Percentiles rank a stretch among this genome's conserved stretches.
These are phyloP conservation scores for Phrynosoma platyrhinos DNA, from an alignment of 2,113 vertebrate genomes.

Conservation along the genomic window DNA sequence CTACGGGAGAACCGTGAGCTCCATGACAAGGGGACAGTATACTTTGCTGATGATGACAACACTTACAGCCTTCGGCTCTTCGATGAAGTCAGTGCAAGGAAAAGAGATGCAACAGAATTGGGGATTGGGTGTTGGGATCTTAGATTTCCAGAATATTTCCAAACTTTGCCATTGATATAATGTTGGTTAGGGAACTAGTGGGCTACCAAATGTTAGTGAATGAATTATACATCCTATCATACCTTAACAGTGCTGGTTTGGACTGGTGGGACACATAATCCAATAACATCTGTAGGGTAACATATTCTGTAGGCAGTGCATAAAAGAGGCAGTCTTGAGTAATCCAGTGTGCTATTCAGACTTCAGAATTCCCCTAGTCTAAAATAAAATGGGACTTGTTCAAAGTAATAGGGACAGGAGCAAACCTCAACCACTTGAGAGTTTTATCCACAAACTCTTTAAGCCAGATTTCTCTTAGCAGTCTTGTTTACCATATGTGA, in stretches of 20 bases:
- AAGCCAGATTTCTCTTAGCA: too few species aligned
- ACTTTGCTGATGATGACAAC: conserved; percentile 93
- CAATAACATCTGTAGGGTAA: neutral
- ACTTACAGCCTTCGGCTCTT: conserved; percentile 90
- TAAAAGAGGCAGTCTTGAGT: neutral
- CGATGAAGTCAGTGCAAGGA: conserved; percentile 81
- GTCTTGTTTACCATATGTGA: too few species aligned
- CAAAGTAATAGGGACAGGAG: neutral
- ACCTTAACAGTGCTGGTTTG: neutral
- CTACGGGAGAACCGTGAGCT: conserved; percentile 76
- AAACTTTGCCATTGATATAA: neutral
- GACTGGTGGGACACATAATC: neutral
- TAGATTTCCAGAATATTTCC: neutral
- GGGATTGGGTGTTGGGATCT: neutral
- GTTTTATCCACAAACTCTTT: neutral
- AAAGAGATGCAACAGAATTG: too few species aligned
- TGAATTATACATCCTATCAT: neutral
- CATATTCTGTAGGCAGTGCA: neutral
- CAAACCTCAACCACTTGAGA: neutral
- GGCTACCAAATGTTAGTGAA: too few species aligned
- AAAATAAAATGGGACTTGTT: neutral
- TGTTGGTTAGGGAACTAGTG: neutral
- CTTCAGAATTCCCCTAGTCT: neutral
- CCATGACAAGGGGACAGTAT: conserved; percentile 81
- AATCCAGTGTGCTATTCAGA: neutral